Evolutionary conservation across 2,888 invertebrate genomes (phyloP).

Genomic region (Beris chalybata): DNA sequence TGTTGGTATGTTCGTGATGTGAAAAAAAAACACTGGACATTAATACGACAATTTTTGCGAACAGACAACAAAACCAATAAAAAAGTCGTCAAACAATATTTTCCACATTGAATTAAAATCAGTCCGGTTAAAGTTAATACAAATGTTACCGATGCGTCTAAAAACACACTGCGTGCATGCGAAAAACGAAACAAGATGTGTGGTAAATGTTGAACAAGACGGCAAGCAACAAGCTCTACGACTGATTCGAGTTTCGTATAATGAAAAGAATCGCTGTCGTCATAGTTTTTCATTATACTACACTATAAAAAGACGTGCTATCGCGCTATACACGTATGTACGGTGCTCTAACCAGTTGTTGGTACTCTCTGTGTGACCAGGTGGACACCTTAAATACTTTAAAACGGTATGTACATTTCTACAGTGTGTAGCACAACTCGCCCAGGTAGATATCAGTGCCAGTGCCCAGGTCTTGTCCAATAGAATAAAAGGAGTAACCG

Average conservation of each 20-base stretch:
- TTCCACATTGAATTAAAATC: background rate
- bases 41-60: too few relatives aligned
- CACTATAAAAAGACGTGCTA: background rate
- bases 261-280: slow-evolving; percentile 23
- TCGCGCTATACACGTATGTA: background rate
- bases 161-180: background rate
- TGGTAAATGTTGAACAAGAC: slow-evolving; percentile 1
- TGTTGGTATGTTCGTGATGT: too few relatives aligned
- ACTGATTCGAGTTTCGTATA: slow-evolving; percentile 24
- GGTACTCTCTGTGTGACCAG: slow-evolving; percentile 10
- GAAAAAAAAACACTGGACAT: too few relatives aligned
- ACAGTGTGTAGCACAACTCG: slow-evolving; percentile 9
- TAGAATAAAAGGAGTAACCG: slow-evolving; percentile 28
- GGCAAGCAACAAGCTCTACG: slow-evolving; percentile 20
- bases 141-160: background rate
- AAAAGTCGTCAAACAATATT: background rate
- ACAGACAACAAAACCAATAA: too few relatives aligned
- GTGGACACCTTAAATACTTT: slow-evolving; percentile 25
- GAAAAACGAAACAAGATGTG: background rate
- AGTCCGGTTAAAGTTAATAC: background rate
- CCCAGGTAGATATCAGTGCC: slow-evolving; percentile 11
- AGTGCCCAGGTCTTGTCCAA: slow-evolving; percentile 21
- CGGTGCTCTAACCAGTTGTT: slow-evolving; percentile 7
- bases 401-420: slow-evolving; percentile 20
- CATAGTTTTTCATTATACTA: background rate